Evolutionary conservation across 2,888 invertebrate species (phyloP).

Genomic region (Drosophila pullipes): DNA sequence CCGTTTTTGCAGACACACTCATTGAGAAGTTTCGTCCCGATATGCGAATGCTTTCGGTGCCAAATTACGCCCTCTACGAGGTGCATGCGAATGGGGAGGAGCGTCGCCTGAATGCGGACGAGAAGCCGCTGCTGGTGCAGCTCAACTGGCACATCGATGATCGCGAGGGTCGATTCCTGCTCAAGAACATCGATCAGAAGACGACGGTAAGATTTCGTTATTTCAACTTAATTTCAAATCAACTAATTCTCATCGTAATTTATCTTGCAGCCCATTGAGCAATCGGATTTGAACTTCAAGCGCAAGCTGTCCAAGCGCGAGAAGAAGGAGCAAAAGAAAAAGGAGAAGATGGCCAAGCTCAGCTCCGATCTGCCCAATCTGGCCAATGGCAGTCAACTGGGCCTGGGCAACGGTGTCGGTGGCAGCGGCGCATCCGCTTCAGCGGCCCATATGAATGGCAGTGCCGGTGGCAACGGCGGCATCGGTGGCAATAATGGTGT

Average conservation of each 20-base stretch:
- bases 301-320: slow-evolving; percentile 98
- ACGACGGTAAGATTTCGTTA: slow-evolving; percentile 85
- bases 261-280: slow-evolving; percentile 88
- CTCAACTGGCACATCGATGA: slow-evolving; percentile 99
- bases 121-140: slow-evolving; percentile 98
- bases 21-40: slow-evolving; percentile 99
- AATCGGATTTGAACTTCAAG: slow-evolving; percentile 93
- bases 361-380: slow-evolving; percentile 87
- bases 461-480: slow-evolving; percentile 58
- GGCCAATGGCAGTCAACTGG: slow-evolving; percentile 66
- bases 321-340: slow-evolving; percentile 98
- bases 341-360: slow-evolving; percentile 93
- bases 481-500: slow-evolving; percentile 41
- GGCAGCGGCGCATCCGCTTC: slow-evolving; percentile 15
- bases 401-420: slow-evolving; percentile 57
- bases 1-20: slow-evolving; percentile 89
- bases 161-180: slow-evolving; percentile 97
- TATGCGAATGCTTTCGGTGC: slow-evolving; percentile 96
- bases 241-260: background rate
- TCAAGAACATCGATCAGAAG: slow-evolving; percentile 95
- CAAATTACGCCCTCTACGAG: slow-evolving; percentile 91
- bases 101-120: slow-evolving; percentile 94
- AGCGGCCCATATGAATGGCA: slow-evolving; percentile 85
- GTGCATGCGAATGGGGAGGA: slow-evolving; percentile 93
- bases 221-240: background rate